Conservation (phyloP, 2,113 vertebrate genomes). For the Eptesicus fuscus region DNA sequence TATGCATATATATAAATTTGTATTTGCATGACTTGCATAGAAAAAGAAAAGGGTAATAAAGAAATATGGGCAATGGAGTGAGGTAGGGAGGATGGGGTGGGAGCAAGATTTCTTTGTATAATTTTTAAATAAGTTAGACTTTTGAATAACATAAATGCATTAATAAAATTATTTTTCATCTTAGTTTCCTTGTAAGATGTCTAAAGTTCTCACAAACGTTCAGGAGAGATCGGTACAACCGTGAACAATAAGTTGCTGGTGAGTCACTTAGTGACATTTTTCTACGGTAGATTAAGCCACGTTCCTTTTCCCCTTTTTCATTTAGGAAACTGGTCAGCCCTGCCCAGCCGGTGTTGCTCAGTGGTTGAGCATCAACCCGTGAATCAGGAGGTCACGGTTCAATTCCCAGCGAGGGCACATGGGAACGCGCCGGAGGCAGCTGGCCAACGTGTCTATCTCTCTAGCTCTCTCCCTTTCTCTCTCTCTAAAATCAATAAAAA, state of each 20-base stretch:
- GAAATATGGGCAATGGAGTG: neutral
- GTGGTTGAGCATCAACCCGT: too few species aligned
- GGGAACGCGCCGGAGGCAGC: too few species aligned
- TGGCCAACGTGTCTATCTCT: too few species aligned
- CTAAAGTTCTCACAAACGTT: neutral
- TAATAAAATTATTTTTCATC: neutral
- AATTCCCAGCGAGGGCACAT: too few species aligned
- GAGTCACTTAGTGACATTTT: slow-evolving; percentile 2
- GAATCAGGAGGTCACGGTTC: too few species aligned
- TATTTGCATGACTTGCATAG: neutral
- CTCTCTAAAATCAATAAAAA: too few species aligned
- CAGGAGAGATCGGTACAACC: neutral
- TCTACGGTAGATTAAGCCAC: neutral
- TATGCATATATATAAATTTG: neutral
- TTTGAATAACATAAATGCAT: neutral
- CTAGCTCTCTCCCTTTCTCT: too few species aligned
- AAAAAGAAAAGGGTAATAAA: neutral
- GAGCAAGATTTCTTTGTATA: neutral
- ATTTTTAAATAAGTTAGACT: neutral
- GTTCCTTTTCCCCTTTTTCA: neutral
- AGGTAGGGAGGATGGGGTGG: neutral
- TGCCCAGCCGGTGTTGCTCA: neutral
- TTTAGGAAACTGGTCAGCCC: slow-evolving; percentile 1
- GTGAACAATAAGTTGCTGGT: neutral
- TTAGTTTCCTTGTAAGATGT: neutral